These are phyloP conservation scores for Nettapus auritus DNA, from an alignment of 2,113 vertebrate species.

Conservation along the genomic window DNA sequence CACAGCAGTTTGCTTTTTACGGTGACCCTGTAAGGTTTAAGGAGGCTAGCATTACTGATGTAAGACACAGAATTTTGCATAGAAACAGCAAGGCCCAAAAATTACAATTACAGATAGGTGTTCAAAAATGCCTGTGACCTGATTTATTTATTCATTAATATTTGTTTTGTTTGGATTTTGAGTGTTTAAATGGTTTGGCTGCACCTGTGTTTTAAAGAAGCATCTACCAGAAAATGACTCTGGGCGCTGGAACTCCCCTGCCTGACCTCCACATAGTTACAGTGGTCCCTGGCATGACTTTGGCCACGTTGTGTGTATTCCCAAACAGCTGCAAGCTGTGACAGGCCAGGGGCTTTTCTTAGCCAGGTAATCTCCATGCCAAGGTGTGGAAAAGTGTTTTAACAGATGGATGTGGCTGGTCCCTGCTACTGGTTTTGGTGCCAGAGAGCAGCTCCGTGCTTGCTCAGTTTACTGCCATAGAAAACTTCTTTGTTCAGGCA, in stretches of 20 bases:
- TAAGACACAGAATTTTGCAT: not conserved
- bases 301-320: not conserved
- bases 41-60: not conserved
- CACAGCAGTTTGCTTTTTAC: not conserved
- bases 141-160: too few relatives aligned
- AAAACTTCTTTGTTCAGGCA: not conserved
- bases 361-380: not conserved
- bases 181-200: not conserved
- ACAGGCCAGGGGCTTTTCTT: not conserved
- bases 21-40: not conserved
- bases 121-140: not conserved
- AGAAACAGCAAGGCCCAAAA: not conserved
- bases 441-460: fast-evolving
- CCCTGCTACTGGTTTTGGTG: not conserved
- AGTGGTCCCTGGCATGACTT: not conserved
- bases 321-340: not conserved
- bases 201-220: not conserved
- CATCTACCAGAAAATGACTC: not conserved
- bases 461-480: not conserved
- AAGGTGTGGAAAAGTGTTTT: not conserved
- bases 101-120: fast-evolving
- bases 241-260: not conserved
- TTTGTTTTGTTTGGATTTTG: not conserved
- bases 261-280: not conserved
- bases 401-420: not conserved